Conservation (phyloP, 2,113 vertebrate species). For the Felis chaus region DNA sequence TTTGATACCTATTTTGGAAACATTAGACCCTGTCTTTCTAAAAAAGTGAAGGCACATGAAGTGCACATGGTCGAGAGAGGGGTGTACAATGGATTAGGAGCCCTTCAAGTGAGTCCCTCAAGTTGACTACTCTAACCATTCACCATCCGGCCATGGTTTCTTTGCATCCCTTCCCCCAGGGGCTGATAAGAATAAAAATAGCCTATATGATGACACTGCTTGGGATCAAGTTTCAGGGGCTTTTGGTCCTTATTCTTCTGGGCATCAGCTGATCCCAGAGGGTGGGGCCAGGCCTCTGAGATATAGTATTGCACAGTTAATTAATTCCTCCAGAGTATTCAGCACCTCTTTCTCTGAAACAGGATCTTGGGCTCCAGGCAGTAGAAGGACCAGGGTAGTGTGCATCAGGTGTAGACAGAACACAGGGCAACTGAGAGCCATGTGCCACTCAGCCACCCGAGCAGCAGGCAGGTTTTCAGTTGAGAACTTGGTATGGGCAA, state of each 20-base stretch:
- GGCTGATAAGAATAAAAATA: slow-evolving; percentile 74
- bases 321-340: slow-evolving; percentile 71
- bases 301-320: slow-evolving; percentile 76
- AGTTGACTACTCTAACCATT: not conserved
- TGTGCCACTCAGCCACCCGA: not conserved
- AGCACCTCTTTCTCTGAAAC: slow-evolving; percentile 67
- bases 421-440: not conserved
- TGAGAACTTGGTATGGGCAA: not conserved
- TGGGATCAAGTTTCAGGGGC: slow-evolving; percentile 65
- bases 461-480: not conserved
- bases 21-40: not conserved
- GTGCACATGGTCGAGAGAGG: not conserved
- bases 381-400: slow-evolving; percentile 44
- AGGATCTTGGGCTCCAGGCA: slow-evolving; percentile 55
- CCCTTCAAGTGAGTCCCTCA: not conserved
- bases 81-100: not conserved
- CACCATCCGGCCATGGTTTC: not conserved
- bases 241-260: slow-evolving; percentile 73
- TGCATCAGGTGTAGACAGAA: not conserved
- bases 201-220: slow-evolving; percentile 53
- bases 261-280: slow-evolving; percentile 69
- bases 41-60: not conserved
- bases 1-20: not conserved
- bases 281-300: slow-evolving; percentile 19
- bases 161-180: not conserved